Evolutionary conservation across 2,797 vertebrate species (phyloP), one percentile per base, ranked within the genome.

Genomic region (Ctenopoma kingsleyae): DNA sequence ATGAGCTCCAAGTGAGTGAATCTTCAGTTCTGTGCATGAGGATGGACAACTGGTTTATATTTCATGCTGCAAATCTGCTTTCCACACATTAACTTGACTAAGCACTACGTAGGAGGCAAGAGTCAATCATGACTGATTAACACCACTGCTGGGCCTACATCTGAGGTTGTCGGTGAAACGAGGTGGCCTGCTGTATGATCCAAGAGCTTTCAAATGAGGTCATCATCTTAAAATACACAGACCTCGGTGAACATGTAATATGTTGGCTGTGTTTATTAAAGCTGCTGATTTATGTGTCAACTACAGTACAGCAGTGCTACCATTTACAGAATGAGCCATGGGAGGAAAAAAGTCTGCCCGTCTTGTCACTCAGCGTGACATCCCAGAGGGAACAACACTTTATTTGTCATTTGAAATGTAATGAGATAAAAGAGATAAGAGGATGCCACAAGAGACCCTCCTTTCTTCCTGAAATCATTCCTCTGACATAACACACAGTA

Each of bases 71-170:
- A 65, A 74, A 82, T 78, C 59, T 27, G 46, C 17, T 76, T 77
- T 55, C 53, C 56, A 60, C 47, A n/a, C 67, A 59, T 66, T 49
- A 67, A 44, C 61, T 60, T 80, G 60, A 83, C 62, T 81, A 68
- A 86, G 71, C 71, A 52, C 71, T 22, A 63, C 50, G 82, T 82
- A 83, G 81, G 82, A 87, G 75, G 84, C 36, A 27, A 54, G 64
- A 75, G 73, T 83, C 87, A 89, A 73, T 86, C 80, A 75, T n/a
- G 69, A 30, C 76, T 81, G 83, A 82, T 88, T 85, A 85, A 83
- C 78, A 64, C 76, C 47, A 43, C 20, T 23, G 57, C 77, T 81
- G 58, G 83, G 80, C 59, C 74, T 71, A 70, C 77, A 84, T 23
- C 67, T 81, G 71, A 71, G 72, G 49, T 41, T 76, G 81, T 64